Conservation (phyloP, 1,140 invertebrate genomes). For the Pseudomyrmex cubaensis region DNA sequence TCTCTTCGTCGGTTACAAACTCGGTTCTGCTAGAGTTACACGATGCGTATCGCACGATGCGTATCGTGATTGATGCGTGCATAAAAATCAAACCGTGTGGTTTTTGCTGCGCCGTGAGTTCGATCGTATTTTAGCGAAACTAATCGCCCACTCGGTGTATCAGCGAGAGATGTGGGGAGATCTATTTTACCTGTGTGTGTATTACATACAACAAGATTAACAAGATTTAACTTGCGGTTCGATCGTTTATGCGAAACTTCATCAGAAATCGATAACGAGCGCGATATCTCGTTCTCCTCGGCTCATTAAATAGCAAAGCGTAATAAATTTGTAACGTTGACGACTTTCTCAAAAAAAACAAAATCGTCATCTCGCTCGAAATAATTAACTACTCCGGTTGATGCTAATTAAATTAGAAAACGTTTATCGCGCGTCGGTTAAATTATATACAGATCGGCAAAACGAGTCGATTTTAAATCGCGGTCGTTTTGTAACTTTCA, state of each 20-base stretch:
- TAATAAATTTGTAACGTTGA: background rate
- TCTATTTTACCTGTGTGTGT: too few relatives aligned
- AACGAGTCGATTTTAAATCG: background rate
- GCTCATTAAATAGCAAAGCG: slow-evolving; percentile 10
- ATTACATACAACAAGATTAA: too few relatives aligned
- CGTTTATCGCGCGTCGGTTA: slow-evolving; percentile 2
- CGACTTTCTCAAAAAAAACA: background rate
- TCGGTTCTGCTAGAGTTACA: background rate
- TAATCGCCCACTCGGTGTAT: background rate
- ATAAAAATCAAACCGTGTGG: background rate
- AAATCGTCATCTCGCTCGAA: background rate
- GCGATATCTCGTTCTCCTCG: too few relatives aligned
- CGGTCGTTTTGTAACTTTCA: slow-evolving; percentile 41
- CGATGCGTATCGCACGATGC: slow-evolving; percentile 22
- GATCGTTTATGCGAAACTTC: too few relatives aligned
- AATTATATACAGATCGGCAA: slow-evolving; percentile 15
- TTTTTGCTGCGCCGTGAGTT: background rate
- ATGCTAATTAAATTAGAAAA: slow-evolving; percentile 25
- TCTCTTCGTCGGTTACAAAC: background rate
- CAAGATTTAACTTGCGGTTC: too few relatives aligned
- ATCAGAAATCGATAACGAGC: too few relatives aligned
- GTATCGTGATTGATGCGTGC: background rate
- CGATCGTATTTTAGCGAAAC: slow-evolving; percentile 22
- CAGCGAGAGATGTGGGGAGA: too few relatives aligned
- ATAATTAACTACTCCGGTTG: slow-evolving; percentile 33